phyloP scores from a whole-genome alignment of 1,140 invertebrate species.

The Caenorhabditis remanei region DNA sequence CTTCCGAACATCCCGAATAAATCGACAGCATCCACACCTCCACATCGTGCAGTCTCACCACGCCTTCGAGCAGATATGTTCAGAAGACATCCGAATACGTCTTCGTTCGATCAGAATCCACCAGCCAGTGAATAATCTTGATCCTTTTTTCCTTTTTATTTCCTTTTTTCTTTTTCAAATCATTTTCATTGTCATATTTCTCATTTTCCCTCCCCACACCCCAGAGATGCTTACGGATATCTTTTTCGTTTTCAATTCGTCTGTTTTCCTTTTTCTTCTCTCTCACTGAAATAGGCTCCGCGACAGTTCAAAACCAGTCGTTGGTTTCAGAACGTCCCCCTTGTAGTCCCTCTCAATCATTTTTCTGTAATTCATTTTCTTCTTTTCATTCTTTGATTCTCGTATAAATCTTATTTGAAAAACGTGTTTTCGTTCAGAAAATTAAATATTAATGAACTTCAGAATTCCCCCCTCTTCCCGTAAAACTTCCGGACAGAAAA shows the following conservation, averaged over 20 bases:
- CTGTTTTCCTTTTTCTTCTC: background rate
- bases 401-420: no score
- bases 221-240: slow-evolving; percentile 16
- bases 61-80: slow-evolving; percentile 42
- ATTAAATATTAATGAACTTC: no score
- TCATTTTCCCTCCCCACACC: background rate
- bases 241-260: background rate
- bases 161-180: no score
- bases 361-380: no score
- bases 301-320: no score
- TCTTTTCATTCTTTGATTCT: no score
- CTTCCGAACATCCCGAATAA: slow-evolving; percentile 24
- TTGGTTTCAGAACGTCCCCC: no score
- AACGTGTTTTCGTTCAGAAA: no score
- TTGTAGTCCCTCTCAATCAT: no score
- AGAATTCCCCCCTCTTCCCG: no score
- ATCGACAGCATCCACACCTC: background rate
- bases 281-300: background rate
- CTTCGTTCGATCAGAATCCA: background rate
- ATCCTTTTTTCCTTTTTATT: background rate
- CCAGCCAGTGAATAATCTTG: background rate
- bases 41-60: slow-evolving; percentile 37
- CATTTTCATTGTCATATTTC: background rate
- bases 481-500: no score
- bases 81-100: slow-evolving; percentile 9